Evolutionary conservation across 2,797 vertebrate species (phyloP), one percentile per base, ranked within the genome.

Genomic region (Allobates femoralis): DNA sequence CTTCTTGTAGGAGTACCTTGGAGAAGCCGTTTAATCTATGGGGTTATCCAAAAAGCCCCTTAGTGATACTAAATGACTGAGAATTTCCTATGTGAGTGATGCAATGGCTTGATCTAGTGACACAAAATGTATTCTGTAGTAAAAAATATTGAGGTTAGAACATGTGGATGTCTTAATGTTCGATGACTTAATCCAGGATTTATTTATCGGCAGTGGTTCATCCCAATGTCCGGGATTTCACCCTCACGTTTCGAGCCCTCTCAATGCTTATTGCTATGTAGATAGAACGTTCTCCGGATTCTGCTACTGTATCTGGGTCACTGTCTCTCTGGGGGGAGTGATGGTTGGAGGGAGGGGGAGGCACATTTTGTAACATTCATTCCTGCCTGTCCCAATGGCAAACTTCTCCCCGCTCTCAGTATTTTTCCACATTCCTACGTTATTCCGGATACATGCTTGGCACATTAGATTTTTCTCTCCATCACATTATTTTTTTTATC

Each of bases 291-390:
- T 76, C 50, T 53, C 50, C 26, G 56, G 76, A 78, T 78, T 32
- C 76, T 60, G 76, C 53, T 71, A n/a, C 66, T 56, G 64, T 82
- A 82, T 82, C 80, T 82, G 80, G 67, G 81, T 83, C 81, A 83
- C 34, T 58, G 69, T 58, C 69, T 83, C 81, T 75, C 81, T 75
- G n/a, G 67, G 81, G 67, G 67, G 41, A 37, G 67, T 15, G 67
- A n/a, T 46, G 37, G 67, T 71, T 23, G 55, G 21, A 11, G 66
- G 66, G 56, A 30, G 28, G 74, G 55, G 32, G 77, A 23, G 58
- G 34, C 23, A 80, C 56, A 50, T 50, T 80, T 64, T 58, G 56
- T 64, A 50, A 37, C 37, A 64, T 26, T 80, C 34, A 5, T 80
- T 64, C 58, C n/a, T 41, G 58, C 37, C 32, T 10, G 2, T 80